These are phyloP conservation scores for Drosophila multiciliata DNA, from an alignment of 2,888 invertebrate species.

Conservation along the genomic window DNA sequence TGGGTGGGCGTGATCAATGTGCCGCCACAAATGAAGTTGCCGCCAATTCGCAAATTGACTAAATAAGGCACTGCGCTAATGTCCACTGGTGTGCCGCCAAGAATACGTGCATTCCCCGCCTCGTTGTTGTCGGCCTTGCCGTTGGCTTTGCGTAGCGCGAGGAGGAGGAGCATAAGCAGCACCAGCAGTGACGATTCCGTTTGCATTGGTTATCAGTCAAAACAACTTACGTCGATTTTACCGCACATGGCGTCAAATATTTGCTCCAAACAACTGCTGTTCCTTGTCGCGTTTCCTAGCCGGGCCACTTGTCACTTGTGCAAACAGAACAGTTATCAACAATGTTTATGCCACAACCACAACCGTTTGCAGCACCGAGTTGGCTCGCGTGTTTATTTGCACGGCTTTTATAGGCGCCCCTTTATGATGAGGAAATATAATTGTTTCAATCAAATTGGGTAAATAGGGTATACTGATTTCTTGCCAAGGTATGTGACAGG, in stretches of 20 bases:
- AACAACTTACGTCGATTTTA: conserved; percentile 10
- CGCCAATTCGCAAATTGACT: conserved; percentile 66
- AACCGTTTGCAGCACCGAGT: conserved; percentile 46
- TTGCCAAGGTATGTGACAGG: neutral
- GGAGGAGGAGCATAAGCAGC: conserved; percentile 27
- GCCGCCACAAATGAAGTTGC: conserved; percentile 81
- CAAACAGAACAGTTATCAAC: conserved; percentile 29
- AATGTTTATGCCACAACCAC: neutral
- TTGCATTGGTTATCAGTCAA: conserved; percentile 51
- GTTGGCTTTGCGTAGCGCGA: conserved; percentile 22
- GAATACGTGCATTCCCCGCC: conserved; percentile 65
- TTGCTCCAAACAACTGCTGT: conserved; percentile 13
- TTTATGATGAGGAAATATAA: conserved; percentile 54
- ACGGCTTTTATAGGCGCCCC: conserved; percentile 57
- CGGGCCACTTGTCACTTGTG: conserved; percentile 34
- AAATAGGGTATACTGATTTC: neutral
- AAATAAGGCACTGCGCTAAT: conserved; percentile 73
- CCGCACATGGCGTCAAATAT: conserved; percentile 45
- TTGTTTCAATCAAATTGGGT: conserved; percentile 39
- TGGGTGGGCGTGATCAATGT: conserved; percentile 69
- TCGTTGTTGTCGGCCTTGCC: conserved; percentile 45
- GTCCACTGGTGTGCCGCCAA: conserved; percentile 66
- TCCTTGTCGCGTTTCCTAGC: conserved; percentile 24
- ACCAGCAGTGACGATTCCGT: conserved; percentile 12
- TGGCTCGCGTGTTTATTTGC: conserved; percentile 65